Conservation (phyloP, 1,140 invertebrate genomes). For the Cyclina sinensis region DNA sequence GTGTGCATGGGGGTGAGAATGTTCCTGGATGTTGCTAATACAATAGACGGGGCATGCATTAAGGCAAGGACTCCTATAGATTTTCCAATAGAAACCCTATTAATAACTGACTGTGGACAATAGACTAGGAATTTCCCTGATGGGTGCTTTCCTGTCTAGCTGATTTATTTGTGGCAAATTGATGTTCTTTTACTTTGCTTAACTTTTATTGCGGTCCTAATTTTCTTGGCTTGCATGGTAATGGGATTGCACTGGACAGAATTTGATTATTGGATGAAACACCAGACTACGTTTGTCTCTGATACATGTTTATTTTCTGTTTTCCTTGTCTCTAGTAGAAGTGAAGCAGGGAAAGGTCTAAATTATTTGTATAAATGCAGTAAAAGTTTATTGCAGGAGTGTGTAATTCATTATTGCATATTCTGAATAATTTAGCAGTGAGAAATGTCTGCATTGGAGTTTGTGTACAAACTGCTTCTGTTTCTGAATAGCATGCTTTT, state of each 20-base stretch:
- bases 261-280: not conserved
- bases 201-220: not conserved
- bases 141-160: not conserved
- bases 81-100: conserved; percentile 4
- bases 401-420: no score
- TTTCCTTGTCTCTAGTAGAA: no score
- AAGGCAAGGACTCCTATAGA: not conserved
- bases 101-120: conserved; percentile 18
- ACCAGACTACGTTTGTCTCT: not conserved
- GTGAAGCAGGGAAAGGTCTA: no score
- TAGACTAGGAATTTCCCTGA: conserved; percentile 27
- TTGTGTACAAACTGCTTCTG: no score
- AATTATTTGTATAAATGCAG: no score
- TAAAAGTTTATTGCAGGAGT: no score
- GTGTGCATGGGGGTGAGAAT: conserved; percentile 1
- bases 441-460: no score
- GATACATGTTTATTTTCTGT: no score
- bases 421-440: no score
- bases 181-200: not conserved
- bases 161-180: conserved; percentile 15
- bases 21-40: not conserved
- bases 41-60: not conserved
- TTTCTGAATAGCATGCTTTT: no score
- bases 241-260: not conserved
- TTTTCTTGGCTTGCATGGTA: not conserved